Conservation (phyloP, 2,113 vertebrate genomes). For the Heliornis fulica region DNA sequence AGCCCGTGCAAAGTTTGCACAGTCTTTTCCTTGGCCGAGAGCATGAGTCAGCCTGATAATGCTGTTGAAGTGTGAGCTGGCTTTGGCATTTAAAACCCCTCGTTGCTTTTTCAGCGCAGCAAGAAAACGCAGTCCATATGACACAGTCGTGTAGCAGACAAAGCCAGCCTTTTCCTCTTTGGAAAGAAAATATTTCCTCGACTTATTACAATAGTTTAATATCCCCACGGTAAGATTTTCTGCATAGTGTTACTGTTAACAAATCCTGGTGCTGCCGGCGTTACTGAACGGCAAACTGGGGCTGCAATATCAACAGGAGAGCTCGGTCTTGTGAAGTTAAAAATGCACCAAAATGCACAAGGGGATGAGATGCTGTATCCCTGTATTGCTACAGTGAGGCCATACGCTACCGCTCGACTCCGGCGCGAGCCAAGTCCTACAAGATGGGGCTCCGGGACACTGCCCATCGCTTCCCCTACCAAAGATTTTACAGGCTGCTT, state of each 20-base stretch:
- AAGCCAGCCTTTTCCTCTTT: conserved; percentile 24
- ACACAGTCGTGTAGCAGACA: neutral
- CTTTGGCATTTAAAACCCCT: conserved; percentile 39
- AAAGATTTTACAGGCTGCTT: neutral
- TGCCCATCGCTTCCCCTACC: neutral
- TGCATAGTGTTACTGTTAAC: neutral
- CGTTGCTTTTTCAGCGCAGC: conserved; percentile 2
- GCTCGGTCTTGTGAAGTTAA: neutral
- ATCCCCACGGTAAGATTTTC: accelerated
- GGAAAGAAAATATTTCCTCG: conserved; percentile 33
- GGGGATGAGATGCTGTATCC: neutral
- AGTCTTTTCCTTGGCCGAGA: conserved; percentile 28
- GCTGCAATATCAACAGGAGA: neutral
- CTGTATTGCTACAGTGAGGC: accelerated
- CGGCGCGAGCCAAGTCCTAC: neutral
- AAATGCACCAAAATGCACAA: neutral
- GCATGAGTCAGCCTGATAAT: conserved; percentile 35
- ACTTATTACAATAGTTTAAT: conserved; percentile 12
- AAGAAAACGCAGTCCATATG: neutral
- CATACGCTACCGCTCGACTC: neutral
- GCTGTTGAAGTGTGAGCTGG: conserved; percentile 28
- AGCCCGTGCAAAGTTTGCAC: conserved; percentile 9
- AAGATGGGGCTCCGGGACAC: neutral
- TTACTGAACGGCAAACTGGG: neutral
- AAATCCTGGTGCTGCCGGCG: neutral